A percentile compares a stretch with the other conserved stretches of the same genome.
phyloP scores from a whole-genome alignment of 2,888 invertebrate species.

The Leistus spinibarbis region DNA sequence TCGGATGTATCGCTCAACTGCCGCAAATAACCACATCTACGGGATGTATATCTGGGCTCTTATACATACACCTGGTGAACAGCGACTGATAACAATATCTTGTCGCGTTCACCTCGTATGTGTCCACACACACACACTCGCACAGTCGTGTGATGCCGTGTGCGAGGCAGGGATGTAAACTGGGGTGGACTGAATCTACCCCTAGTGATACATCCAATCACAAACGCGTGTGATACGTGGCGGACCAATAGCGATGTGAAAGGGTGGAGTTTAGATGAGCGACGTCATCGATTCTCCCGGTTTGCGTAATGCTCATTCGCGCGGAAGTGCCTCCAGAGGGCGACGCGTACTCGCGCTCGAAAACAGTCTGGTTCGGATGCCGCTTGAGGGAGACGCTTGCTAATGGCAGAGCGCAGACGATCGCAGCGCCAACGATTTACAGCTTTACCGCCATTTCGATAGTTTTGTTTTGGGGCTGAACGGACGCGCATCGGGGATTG shows the following conservation, averaged over 20 bases:
- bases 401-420: background rate
- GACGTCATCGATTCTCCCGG: constrained; percentile 47
- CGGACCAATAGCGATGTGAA: constrained; percentile 43
- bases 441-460: constrained; percentile 23
- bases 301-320: constrained; percentile 53
- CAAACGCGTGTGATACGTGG: constrained; percentile 40
- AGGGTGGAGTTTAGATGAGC: constrained; percentile 42
- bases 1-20: background rate
- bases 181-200: constrained; percentile 2
- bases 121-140: constrained; percentile 6
- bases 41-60: background rate
- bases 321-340: constrained; percentile 57
- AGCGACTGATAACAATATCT: background rate
- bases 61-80: background rate
- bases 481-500: background rate
- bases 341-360: constrained; percentile 45
- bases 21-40: background rate
- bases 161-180: background rate
- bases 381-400: constrained; percentile 28
- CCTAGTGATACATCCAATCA: constrained; percentile 49
- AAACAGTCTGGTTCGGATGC: background rate
- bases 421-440: background rate
- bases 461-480: background rate
- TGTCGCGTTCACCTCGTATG: constrained; percentile 1
- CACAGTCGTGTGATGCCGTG: background rate